Base-by-base conservation (phyloP, 2,888 invertebrate species). In the Catocala sponsa region DNA sequence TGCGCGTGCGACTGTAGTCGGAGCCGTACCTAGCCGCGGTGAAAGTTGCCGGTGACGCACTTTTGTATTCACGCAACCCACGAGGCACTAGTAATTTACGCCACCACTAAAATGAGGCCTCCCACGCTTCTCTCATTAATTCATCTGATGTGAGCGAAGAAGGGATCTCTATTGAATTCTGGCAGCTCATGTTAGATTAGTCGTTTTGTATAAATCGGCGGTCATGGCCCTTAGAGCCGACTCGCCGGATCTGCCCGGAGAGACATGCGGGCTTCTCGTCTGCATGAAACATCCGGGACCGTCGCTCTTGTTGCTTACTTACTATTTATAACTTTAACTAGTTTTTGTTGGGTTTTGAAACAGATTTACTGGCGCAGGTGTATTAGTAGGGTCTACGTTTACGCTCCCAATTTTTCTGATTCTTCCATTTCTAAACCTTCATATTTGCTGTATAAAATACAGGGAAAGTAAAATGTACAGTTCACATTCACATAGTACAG, bases 31-130 rank as follows among this genome's bases (percentile, higher is more conserved):
- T 79, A 76, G 76, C 60, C 76, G 79, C 73, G 92, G 94, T 90
- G 94, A 94, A 94, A 94, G 94, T 93, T 92, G 88, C 81, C 82
- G 76, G 87, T 91, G 92, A 93, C 92, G 93, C 89, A 90, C 88
- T 88, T 87, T 87, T 88, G 89, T 90, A 87, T 88, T 86, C 89
- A 88, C 86, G 84, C 86, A 86, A 84, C 85, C 81, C 84, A 82
- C 83, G 80, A 78, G 81, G 72, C 78, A 79, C 84, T 76, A 85
- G 86, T 86, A 86, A 89, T 88, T 88, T 89, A 86, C 85, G 79
- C 84, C 73, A 82, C 87, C 84, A 86, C 63, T 85, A 74, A 82
- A 85, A 80, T 80, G 64, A 83, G 86, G 74, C 72, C 87, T 80
- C 71, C 80, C 74, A 72, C 76, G 73, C 76, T 74, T 79, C 82